Evolutionary conservation across 2,888 invertebrate species (phyloP).

Genomic region (Cerastoderma edule): DNA sequence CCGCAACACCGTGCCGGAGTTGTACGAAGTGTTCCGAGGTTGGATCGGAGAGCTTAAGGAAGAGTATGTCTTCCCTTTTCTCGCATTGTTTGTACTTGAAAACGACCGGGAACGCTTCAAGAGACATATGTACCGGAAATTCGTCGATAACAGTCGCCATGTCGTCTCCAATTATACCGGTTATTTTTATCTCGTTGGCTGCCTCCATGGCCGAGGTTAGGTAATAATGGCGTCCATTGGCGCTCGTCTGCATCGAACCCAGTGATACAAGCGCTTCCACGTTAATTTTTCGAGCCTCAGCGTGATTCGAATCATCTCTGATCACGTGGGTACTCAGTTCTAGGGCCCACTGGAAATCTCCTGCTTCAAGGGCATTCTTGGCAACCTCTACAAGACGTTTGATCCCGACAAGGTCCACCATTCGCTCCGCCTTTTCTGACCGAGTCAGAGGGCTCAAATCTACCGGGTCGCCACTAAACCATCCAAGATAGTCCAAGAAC

Average conservation of each 20-base stretch:
- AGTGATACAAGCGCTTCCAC: constrained; percentile 64
- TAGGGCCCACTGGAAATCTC: constrained; percentile 76
- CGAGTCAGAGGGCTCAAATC: constrained; percentile 67
- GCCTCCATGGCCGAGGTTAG: constrained; percentile 72
- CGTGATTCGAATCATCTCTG: constrained; percentile 51
- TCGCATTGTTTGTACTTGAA: constrained; percentile 63
- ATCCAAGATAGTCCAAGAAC: constrained; percentile 66
- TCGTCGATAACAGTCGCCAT: constrained; percentile 34
- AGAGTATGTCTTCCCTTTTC: constrained; percentile 42
- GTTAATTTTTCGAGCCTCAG: constrained; percentile 64
- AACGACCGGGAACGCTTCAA: constrained; percentile 61
- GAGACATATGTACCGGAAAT: constrained; percentile 55
- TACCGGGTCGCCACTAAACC: constrained; percentile 74
- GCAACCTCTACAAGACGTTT: constrained; percentile 56
- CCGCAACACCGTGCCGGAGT: constrained; percentile 68
- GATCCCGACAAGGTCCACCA: constrained; percentile 65
- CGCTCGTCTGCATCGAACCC: constrained; percentile 66
- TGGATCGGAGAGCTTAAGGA: constrained; percentile 45
- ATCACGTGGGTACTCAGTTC: constrained; percentile 67
- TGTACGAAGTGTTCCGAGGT: constrained; percentile 57
- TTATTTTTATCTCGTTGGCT: constrained; percentile 53
- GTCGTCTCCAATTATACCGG: not conserved
- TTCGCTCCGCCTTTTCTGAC: constrained; percentile 63
- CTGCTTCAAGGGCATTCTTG: constrained; percentile 59
- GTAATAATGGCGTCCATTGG: constrained; percentile 75